Evolutionary conservation across 1,140 invertebrate species (phyloP).

Genomic region (Solen grandis): DNA sequence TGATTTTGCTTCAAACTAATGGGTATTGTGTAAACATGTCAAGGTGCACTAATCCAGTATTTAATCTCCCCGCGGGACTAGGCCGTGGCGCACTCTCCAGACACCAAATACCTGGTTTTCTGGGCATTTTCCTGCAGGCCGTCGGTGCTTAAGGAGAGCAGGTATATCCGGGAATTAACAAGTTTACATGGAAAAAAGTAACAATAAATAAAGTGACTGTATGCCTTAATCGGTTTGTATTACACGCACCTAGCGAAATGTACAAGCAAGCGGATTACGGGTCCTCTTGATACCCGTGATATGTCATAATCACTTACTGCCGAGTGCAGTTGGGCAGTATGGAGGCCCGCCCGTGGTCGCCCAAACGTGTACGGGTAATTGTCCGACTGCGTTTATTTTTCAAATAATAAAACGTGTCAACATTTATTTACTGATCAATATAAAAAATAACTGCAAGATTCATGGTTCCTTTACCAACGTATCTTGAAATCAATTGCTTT

Average conservation of each 20-base stretch:
- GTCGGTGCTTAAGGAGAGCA: constrained; percentile 13
- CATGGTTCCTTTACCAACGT: too few relatives aligned
- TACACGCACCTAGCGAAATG: constrained; percentile 25
- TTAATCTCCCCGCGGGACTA: constrained; percentile 27
- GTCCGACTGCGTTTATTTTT: too few relatives aligned
- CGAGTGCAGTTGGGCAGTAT: constrained; percentile 12
- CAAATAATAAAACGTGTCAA: too few relatives aligned
- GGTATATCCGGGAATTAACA: constrained; percentile 34
- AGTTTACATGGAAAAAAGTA: constrained; percentile 57
- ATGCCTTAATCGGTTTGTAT: constrained; percentile 48
- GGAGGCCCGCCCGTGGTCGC: background rate
- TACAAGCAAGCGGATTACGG: constrained; percentile 50
- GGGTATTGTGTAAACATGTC: constrained; percentile 52
- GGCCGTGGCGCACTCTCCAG: constrained; percentile 11
- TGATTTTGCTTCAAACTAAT: constrained; percentile 54
- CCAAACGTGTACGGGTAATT: too few relatives aligned
- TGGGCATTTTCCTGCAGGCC: constrained; percentile 15
- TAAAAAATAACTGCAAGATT: too few relatives aligned
- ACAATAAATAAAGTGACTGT: constrained; percentile 54
- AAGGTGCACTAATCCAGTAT: constrained; percentile 39
- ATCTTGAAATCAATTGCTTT: too few relatives aligned
- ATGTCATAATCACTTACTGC: constrained; percentile 55
- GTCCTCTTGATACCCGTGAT: constrained; percentile 29
- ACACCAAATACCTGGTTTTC: constrained; percentile 23
- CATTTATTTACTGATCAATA: too few relatives aligned